A percentile compares a stretch with the other conserved stretches of the same genome.
Evolutionary conservation across 1,140 invertebrate species (phyloP).

Genomic region (Calliopsis andreniformis): DNA sequence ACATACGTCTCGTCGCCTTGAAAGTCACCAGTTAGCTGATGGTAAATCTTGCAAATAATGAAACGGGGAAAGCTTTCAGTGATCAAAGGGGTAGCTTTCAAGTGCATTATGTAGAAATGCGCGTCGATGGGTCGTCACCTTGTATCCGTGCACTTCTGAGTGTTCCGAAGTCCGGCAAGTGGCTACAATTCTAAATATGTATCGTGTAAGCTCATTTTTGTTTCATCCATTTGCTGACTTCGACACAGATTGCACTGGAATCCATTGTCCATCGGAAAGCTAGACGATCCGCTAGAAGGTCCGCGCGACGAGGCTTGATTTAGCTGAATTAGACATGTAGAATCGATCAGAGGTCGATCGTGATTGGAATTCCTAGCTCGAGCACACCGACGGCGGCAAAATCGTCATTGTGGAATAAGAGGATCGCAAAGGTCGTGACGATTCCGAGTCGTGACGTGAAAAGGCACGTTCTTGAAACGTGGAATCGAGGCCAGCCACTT

Average conservation of each 20-base stretch:
- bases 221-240: neutral
- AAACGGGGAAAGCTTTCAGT: neutral
- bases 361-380: slow-evolving; percentile 23
- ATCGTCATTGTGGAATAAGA: slow-evolving; percentile 23
- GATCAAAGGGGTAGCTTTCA: neutral
- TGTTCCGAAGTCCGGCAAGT: slow-evolving; percentile 66
- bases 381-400: neutral
- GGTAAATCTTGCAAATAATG: too few relatives aligned
- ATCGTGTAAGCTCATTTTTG: neutral
- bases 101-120: slow-evolving; percentile 8
- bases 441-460: slow-evolving; percentile 46
- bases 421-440: slow-evolving; percentile 47
- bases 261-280: neutral
- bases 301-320: too few relatives aligned
- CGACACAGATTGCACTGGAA: neutral
- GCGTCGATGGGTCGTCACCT: slow-evolving; percentile 33
- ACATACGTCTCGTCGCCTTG: too few relatives aligned
- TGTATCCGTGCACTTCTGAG: slow-evolving; percentile 59
- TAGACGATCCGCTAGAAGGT: neutral
- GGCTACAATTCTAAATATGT: slow-evolving; percentile 26
- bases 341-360: neutral
- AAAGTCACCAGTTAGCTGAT: neutral
- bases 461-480: slow-evolving; percentile 58
- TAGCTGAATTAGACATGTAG: too few relatives aligned
- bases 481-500: slow-evolving; percentile 60